Evolutionary conservation across 2,113 vertebrate species (phyloP), one percentile per base, ranked within the genome.

Genomic region (Cyanocitta stelleri): DNA sequence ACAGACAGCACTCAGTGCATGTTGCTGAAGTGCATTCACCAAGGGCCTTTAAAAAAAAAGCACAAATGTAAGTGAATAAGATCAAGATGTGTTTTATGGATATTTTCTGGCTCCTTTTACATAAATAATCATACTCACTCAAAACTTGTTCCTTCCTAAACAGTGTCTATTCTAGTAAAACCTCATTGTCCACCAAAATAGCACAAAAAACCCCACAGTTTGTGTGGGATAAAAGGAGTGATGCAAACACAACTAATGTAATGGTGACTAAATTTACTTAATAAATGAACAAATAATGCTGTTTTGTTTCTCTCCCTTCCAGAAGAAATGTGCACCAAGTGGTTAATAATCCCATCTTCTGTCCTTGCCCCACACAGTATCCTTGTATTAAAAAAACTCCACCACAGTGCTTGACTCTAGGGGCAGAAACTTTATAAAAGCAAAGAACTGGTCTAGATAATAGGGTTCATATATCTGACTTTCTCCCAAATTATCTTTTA

Each of bases 141-240:
- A 35, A 86, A 77, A 81, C 20, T 13, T 23, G 9, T 69, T 92
- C 33, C 24, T 81, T 87, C 19, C 49, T 73, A 44, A 62, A 44
- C 16, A 43, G 6, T 1, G 1, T 54, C 39, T 77, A 16, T 58
- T 67, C 43, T 55, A 51, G 16, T 27, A 78, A 89, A 84, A 58
- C 18, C 18, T 72, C 24, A 15, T 77, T 67, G 49, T 77, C 35
- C 5, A 24, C 59, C 32, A 30, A 56, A 58, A 73, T 9, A 69
- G 51, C 24, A 58, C 32, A 49, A 82, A 62, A 24, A 5, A 2
- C 4, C 82, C 12, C 13, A 63, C 0, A 0, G 27, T 44, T 43
- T 49, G 4, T n/a, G 43, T 52, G 24, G 39, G 61, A 73, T 14
- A 61, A 83, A 86, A 62, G 20, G 64, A 87, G 27, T 9, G 4